Percentiles rank a stretch among this genome's conserved stretches.
These are phyloP conservation scores for Ceratotherium simum DNA, from an alignment of 2,113 vertebrate genomes.

Conservation along the genomic window DNA sequence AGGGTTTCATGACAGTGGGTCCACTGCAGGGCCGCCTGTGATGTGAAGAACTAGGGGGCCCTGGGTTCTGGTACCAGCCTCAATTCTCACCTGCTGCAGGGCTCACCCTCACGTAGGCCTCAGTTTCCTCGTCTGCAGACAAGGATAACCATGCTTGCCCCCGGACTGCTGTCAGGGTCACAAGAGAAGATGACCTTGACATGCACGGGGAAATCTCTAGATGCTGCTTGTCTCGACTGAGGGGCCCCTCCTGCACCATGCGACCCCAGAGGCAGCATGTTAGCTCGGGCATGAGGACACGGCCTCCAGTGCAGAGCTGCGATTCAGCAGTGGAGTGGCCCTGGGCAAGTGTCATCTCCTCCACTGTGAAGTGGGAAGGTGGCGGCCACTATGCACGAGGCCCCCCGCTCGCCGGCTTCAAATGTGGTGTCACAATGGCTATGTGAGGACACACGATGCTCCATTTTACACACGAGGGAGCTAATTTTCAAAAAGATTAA, in stretches of 20 bases:
- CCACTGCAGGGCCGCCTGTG: background rate
- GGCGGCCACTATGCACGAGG: background rate
- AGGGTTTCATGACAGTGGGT: background rate
- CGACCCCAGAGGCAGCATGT: background rate
- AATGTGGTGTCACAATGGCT: fast-evolving
- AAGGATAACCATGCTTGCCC: background rate
- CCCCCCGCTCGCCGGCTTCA: background rate
- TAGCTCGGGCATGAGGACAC: background rate
- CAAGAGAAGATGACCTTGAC: fast-evolving
- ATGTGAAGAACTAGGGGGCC: background rate
- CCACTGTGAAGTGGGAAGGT: background rate
- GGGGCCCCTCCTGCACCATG: background rate
- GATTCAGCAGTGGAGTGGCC: fast-evolving
- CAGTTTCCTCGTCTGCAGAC: background rate
- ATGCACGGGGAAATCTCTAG: fast-evolving
- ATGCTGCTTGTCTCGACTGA: fast-evolving
- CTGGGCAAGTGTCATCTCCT: background rate
- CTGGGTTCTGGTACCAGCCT: background rate
- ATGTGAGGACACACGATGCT: fast-evolving
- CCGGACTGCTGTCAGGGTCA: too few relatives aligned
- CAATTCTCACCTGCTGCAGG: too few relatives aligned
- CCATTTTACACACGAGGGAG: background rate
- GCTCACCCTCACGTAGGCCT: background rate
- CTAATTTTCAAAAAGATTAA: background rate
- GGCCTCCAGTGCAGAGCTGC: background rate